Evolutionary conservation across 1,140 invertebrate genomes (phyloP).

Genomic region (Solen grandis): DNA sequence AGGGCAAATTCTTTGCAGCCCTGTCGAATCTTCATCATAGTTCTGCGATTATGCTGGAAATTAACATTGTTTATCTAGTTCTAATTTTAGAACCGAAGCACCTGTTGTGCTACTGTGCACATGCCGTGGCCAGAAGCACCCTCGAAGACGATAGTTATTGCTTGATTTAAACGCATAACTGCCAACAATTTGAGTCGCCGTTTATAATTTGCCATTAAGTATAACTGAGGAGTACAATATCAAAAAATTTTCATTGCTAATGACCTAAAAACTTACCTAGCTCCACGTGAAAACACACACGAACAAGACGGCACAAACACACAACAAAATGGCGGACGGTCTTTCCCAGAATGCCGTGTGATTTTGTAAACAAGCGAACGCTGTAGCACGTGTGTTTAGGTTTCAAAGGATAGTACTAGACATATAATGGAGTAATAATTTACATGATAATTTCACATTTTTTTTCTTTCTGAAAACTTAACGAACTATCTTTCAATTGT

Average conservation of each 20-base stretch:
- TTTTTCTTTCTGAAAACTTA: too few relatives aligned
- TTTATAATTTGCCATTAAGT: neutral
- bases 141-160: neutral
- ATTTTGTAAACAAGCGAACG: constrained; percentile 46
- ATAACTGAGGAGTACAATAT: neutral
- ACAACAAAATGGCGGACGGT: constrained; percentile 70
- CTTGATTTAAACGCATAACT: neutral
- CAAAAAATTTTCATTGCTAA: neutral
- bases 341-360: constrained; percentile 58
- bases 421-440: too few relatives aligned
- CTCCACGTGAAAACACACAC: constrained; percentile 70
- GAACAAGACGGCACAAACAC: constrained; percentile 70
- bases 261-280: constrained; percentile 55
- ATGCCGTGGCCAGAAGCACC: neutral
- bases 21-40: too few relatives aligned
- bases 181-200: too few relatives aligned
- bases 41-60: too few relatives aligned
- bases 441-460: too few relatives aligned
- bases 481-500: too few relatives aligned
- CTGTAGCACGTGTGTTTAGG: constrained; percentile 25
- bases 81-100: neutral
- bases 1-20: too few relatives aligned
- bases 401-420: too few relatives aligned
- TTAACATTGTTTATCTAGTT: neutral
- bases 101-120: neutral